A percentile compares a stretch with the other conserved stretches of the same genome.
phyloP scores from a whole-genome alignment of 2,113 vertebrate species.

The Alectura lathami region DNA sequence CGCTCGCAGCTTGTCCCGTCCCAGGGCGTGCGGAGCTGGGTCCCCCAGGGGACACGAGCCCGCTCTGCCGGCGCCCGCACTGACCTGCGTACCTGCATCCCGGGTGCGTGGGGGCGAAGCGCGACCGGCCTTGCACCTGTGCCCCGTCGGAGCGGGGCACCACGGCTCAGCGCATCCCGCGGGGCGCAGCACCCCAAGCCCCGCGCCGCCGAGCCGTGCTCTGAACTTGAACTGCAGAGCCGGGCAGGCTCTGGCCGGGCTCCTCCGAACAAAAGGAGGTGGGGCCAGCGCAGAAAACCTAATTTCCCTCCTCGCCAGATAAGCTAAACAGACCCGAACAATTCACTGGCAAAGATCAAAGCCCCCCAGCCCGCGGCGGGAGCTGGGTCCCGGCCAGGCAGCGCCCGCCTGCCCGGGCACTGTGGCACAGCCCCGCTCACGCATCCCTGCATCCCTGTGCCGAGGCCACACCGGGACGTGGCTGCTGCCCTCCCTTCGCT shows the following conservation, averaged over 20 bases:
- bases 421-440: neutral
- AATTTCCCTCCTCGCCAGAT: constrained; percentile 58
- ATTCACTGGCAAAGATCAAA: constrained; percentile 60
- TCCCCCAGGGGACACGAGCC: neutral
- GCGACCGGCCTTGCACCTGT: neutral
- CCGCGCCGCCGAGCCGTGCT: neutral
- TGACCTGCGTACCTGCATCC: constrained; percentile 69
- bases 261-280: constrained; percentile 64
- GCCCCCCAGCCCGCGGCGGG: neutral
- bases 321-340: constrained; percentile 46
- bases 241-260: constrained; percentile 23
- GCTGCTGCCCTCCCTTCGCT: neutral
- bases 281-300: constrained; percentile 34
- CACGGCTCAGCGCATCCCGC: neutral
- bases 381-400: constrained; percentile 36
- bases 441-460: neutral
- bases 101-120: neutral
- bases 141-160: neutral
- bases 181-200: neutral
- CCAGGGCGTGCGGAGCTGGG: neutral
- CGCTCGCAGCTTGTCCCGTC: neutral
- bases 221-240: neutral
- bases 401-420: neutral
- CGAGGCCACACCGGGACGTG: rapidly evolving
- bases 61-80: neutral